phyloP scores from a whole-genome alignment of 2,113 vertebrate species.

The Corythornis cristatus region DNA sequence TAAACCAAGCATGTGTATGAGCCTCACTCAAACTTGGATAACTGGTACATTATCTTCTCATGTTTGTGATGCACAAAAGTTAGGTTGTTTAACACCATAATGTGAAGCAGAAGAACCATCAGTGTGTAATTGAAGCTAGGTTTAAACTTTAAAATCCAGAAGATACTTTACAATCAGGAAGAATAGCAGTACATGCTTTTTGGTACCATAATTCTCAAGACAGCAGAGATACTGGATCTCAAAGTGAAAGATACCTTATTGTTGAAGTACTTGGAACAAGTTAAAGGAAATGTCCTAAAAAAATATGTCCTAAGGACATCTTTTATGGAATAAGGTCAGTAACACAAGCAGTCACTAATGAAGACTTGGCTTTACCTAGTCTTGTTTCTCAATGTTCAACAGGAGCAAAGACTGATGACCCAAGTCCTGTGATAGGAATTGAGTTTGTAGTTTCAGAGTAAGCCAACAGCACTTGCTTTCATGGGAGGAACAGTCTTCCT shows the following conservation, averaged over 20 bases:
- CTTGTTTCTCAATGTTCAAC: background rate
- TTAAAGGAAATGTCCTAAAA: background rate
- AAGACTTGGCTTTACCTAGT: background rate
- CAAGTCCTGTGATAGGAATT: background rate
- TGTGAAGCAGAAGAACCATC: background rate
- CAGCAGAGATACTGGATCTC: background rate
- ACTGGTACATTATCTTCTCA: background rate
- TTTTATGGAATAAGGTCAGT: background rate
- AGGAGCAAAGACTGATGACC: background rate
- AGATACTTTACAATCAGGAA: background rate
- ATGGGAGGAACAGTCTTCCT: slow-evolving; percentile 55
- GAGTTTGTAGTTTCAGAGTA: slow-evolving; percentile 63
- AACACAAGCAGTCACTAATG: background rate
- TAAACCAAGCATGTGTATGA: background rate
- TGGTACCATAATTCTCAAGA: background rate
- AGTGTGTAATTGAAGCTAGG: background rate
- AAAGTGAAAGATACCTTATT: background rate
- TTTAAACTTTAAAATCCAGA: background rate
- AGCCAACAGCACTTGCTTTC: slow-evolving; percentile 59
- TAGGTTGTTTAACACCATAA: background rate
- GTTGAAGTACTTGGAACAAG: background rate
- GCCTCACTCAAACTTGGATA: background rate
- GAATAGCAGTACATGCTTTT: background rate
- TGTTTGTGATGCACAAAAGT: background rate
- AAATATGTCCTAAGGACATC: background rate